Conservation (phyloP, 2,113 vertebrate species). For the Sprattus sprattus region DNA sequence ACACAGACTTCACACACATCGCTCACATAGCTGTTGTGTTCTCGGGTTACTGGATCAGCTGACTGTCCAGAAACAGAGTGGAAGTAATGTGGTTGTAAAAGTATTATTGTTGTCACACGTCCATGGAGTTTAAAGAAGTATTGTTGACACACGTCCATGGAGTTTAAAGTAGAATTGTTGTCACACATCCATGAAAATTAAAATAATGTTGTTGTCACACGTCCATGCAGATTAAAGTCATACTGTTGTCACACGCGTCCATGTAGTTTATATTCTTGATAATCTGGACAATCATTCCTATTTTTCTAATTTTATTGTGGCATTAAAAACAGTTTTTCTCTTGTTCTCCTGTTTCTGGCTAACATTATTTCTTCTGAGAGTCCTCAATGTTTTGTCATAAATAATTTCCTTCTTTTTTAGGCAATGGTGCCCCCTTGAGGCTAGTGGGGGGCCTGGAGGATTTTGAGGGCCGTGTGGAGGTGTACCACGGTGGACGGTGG, state of each 20-base stretch:
- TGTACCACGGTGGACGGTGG: slow-evolving; percentile 78
- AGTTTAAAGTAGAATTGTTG: no score
- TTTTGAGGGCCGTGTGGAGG: slow-evolving; percentile 82
- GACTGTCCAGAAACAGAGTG: not conserved
- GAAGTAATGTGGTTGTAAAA: not conserved
- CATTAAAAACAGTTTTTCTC: not conserved
- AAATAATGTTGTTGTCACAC: not conserved
- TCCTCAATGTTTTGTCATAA: not conserved
- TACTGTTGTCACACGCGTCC: not conserved
- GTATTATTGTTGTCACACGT: not conserved
- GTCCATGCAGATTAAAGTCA: not conserved
- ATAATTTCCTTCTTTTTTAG: slow-evolving; percentile 56
- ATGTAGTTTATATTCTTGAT: not conserved
- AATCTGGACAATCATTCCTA: not conserved
- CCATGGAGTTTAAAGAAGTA: no score
- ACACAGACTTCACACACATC: not conserved
- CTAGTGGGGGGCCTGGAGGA: slow-evolving; percentile 78
- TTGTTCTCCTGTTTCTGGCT: not conserved
- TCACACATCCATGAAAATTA: no score
- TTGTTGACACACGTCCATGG: no score
- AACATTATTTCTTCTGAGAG: not conserved
- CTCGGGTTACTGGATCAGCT: slow-evolving; percentile 18
- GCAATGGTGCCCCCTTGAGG: slow-evolving; percentile 72
- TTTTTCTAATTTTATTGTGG: not conserved
- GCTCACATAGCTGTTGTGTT: slow-evolving; percentile 13